Evolutionary conservation across 2,113 vertebrate species (phyloP).

Genomic region (Oxygymnocypris stewartii): DNA sequence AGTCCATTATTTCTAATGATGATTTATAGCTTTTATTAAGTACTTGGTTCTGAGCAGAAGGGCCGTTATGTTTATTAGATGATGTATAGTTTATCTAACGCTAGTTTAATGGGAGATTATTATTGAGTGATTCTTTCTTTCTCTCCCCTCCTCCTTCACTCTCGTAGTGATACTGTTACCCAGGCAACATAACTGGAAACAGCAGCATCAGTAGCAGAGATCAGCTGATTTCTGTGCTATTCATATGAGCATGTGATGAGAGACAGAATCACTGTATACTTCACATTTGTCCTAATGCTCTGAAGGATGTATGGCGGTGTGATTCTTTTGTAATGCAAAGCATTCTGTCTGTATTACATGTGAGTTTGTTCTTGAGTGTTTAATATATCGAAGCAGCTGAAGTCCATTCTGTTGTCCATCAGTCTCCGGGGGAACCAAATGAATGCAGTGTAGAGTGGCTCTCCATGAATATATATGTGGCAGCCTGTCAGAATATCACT

Average conservation of each 20-base stretch:
- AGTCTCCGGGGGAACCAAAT: not conserved
- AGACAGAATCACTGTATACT: not conserved
- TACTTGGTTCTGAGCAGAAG: not conserved
- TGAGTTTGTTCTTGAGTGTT: not conserved
- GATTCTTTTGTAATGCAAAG: not conserved
- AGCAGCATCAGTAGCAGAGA: conserved; percentile 49
- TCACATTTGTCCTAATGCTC: conserved; percentile 3
- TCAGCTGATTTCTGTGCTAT: conserved; percentile 48
- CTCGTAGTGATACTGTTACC: conserved; percentile 45
- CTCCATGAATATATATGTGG: not conserved
- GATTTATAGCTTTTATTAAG: conserved; percentile 22
- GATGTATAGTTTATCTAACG: not conserved
- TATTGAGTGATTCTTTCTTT: conserved; percentile 10
- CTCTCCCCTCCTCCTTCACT: conserved; percentile 10
- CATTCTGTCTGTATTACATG: not conserved
- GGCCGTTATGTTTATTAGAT: not conserved
- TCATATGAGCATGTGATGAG: conserved; percentile 24
- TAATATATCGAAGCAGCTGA: not conserved
- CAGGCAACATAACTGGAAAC: conserved; percentile 49
- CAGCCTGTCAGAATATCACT: not conserved
- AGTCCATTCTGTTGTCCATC: not conserved
- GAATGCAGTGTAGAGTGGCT: not conserved
- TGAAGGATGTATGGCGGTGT: not conserved
- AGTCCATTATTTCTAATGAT: conserved; percentile 19
- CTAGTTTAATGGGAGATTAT: not conserved